Conservation (phyloP, 2,797 vertebrate genomes). For the Bradypus variegatus region DNA sequence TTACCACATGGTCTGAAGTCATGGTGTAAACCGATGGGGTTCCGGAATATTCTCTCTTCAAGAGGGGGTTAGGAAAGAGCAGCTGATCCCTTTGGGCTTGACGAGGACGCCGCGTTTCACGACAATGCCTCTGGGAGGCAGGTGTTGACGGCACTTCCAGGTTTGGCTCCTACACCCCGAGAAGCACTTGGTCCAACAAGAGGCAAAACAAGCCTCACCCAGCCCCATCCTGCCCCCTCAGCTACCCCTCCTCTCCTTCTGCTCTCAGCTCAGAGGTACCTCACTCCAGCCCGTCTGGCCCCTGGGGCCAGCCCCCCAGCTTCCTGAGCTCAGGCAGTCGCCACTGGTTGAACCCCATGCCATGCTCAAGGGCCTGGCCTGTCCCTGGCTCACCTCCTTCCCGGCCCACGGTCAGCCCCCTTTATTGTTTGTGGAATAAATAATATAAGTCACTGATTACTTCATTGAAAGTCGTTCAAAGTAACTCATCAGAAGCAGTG, state of each 20-base stretch:
- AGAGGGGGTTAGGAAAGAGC: neutral
- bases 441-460: neutral
- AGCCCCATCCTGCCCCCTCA: no score
- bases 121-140: neutral
- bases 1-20: neutral
- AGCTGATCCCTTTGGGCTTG: neutral
- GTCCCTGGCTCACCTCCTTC: no score
- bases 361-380: no score
- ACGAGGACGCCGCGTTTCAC: neutral
- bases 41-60: neutral
- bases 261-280: neutral
- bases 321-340: no score
- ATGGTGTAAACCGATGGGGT: neutral
- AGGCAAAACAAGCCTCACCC: neutral
- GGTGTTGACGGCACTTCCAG: neutral
- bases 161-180: neutral
- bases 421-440: neutral
- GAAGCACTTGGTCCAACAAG: neutral
- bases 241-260: neutral
- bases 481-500: neutral
- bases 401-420: neutral
- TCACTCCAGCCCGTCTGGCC: neutral
- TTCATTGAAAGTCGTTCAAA: neutral
- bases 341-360: no score
- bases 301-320: neutral